Conservation (phyloP, 2,113 vertebrate species). For the Emydocephalus ijimae region DNA sequence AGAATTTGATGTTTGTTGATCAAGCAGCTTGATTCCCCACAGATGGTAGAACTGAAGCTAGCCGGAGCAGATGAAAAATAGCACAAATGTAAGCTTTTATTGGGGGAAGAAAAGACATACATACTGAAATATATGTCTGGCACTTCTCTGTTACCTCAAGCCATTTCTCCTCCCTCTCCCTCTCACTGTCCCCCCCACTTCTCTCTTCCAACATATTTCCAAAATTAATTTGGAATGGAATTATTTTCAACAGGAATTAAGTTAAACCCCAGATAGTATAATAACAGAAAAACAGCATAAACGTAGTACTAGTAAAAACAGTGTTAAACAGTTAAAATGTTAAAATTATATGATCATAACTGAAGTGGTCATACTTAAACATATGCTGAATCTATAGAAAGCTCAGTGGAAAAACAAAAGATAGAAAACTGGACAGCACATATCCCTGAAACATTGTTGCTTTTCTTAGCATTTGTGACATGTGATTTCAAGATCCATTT, state of each 20-base stretch:
- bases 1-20: conserved; percentile 21
- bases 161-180: neutral
- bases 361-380: neutral
- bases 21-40: conserved; percentile 32
- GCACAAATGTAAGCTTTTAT: conserved; percentile 10
- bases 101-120: conserved; percentile 16
- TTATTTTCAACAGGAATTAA: neutral
- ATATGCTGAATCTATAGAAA: neutral
- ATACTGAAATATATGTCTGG: conserved; percentile 22
- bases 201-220: neutral
- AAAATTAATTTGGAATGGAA: neutral
- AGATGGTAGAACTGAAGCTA: conserved; percentile 25
- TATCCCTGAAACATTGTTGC: neutral
- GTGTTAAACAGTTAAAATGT: neutral
- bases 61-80: conserved; percentile 28
- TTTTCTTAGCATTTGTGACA: neutral
- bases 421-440: neutral
- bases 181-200: neutral
- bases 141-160: conserved; percentile 24
- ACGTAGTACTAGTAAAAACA: neutral
- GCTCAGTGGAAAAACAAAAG: neutral
- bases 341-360: neutral
- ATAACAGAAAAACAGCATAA: neutral
- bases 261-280: neutral
- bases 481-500: neutral